Evolutionary conservation across 2,113 vertebrate genomes (phyloP), one percentile per base, ranked within the genome.

Genomic region (Gasterosteus nipponicus): DNA sequence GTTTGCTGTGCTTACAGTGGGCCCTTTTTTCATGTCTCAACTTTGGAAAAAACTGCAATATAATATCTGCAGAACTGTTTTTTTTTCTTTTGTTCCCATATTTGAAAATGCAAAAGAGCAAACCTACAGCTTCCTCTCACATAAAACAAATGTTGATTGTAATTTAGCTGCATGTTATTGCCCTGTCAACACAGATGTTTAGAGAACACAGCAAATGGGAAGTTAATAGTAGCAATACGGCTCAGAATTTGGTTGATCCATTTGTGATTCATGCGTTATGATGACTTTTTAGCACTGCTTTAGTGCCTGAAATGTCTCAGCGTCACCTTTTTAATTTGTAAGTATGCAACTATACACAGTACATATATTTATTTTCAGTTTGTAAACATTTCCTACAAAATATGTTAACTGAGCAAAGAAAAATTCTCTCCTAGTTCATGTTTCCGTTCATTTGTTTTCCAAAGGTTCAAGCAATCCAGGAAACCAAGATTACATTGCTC

Each of bases 151-250:
- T n/a, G 18, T 47, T 68, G 14, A 38, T 19, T 5, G 58, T 19
- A 69, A 75, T 73, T 85, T 80, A 78, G 73, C 77, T 83, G 72
- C 60, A 86, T 51, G 62, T 8, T 44, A 33, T 63, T 76, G 51
- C 38, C 60, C 51, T 75, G 59, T 29, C 33, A 39, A 51, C 19
- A 46, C 46, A 42, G 44, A 54, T 74, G 42, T 73, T 65, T 35
- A 63, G 66, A 39, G 67, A 22, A 62, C 47, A 71, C 47, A 51
- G 38, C n/a, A n/a, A 41, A 0, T 69, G 14, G 35, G 41, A 65
- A 38, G 6, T 65, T 6, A 44, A 11, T 31, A 46, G 18, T 46
- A 49, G 57, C 51, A 31, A 1, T 38, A 7, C 73, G 33, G 33
- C 19, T 49, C 29, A 49, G 3, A 49, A 42, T 61, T 16, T 14